Percentiles rank a stretch among this genome's conserved stretches.
Evolutionary conservation across 2,888 invertebrate species (phyloP).

Genomic region (Marronus borbonicus): DNA sequence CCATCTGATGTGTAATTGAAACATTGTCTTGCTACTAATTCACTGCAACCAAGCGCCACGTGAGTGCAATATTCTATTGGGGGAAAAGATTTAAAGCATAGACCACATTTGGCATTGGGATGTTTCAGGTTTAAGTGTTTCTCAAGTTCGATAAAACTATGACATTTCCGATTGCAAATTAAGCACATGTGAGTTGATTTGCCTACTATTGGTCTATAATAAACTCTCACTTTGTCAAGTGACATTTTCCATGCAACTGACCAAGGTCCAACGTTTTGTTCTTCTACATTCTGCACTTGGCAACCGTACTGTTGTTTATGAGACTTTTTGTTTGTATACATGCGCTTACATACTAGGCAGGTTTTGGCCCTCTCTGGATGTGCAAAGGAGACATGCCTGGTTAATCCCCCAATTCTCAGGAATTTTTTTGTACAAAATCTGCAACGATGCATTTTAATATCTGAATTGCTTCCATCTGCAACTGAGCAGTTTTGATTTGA

Average conservation of each 20-base stretch:
- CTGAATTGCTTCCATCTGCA: not conserved
- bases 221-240: not conserved
- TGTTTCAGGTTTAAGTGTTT: not conserved
- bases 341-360: not conserved
- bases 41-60: constrained; percentile 1
- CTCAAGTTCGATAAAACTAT: not conserved
- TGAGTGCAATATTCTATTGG: constrained; percentile 2
- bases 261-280: not conserved
- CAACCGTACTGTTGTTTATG: constrained; percentile 25
- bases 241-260: not conserved
- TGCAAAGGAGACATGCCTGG: not conserved
- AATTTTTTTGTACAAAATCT: not conserved
- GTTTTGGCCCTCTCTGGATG: not conserved
- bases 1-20: constrained; percentile 25
- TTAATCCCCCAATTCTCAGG: not conserved
- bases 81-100: not conserved
- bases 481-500: not conserved
- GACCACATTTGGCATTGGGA: not conserved
- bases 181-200: constrained; percentile 10
- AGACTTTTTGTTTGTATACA: not conserved
- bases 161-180: constrained; percentile 1
- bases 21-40: not conserved
- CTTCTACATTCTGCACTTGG: not conserved
- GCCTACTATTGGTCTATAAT: not conserved
- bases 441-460: not conserved